Evolutionary conservation across 2,113 vertebrate genomes (phyloP).

Genomic region (Pterophyllum scalare): DNA sequence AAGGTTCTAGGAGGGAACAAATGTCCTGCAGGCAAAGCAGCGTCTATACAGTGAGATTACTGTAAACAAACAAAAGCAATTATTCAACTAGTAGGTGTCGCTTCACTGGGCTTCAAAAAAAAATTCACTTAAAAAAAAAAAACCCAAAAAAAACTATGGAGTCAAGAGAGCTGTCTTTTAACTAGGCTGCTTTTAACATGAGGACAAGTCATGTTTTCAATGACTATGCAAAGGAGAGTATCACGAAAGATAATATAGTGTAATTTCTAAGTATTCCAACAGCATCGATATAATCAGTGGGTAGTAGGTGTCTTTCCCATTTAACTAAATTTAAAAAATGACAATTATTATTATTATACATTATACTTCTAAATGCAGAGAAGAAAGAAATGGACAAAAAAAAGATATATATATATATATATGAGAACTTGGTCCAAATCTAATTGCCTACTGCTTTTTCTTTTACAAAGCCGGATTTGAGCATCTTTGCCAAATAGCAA

Average conservation of each 20-base stretch:
- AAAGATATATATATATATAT: no score
- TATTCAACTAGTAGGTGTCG: background rate
- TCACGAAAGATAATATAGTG: background rate
- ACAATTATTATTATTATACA: background rate
- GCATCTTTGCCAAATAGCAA: conserved; percentile 24
- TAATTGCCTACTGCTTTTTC: background rate
- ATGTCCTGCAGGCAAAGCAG: background rate
- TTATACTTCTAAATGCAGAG: background rate
- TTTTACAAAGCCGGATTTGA: background rate
- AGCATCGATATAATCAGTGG: background rate
- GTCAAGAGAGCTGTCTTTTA: background rate
- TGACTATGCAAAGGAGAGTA: background rate
- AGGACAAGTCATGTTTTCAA: background rate
- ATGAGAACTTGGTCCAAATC: background rate
- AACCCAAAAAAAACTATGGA: background rate
- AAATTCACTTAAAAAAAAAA: background rate
- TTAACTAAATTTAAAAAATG: no score
- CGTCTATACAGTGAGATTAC: background rate
- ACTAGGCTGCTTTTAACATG: background rate
- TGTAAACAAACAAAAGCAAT: background rate
- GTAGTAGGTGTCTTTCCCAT: background rate
- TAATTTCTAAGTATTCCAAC: background rate
- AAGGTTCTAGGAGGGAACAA: background rate
- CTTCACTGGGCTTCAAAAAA: background rate
- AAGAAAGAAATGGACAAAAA: background rate